Conservation (phyloP, 2,113 vertebrate species). For the Bothrops jararaca region DNA sequence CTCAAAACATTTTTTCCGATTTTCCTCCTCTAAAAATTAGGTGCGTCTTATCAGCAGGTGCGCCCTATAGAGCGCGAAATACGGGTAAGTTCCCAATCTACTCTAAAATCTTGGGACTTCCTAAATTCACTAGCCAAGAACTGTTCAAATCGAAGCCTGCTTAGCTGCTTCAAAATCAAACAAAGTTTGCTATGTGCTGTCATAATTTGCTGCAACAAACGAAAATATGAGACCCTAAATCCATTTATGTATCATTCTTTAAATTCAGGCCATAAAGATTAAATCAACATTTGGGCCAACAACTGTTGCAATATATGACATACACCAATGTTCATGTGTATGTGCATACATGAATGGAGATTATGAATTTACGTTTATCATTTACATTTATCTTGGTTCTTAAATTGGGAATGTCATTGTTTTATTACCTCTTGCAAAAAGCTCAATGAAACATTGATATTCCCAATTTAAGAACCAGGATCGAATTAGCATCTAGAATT, state of each 20-base stretch:
- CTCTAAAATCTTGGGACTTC: neutral
- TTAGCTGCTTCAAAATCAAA: neutral
- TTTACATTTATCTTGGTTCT: neutral
- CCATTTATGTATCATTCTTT: neutral
- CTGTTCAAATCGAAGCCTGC: neutral
- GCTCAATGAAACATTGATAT: neutral
- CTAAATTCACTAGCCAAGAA: neutral
- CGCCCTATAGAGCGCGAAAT: too few species aligned
- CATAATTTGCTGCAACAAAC: neutral
- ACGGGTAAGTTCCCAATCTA: neutral
- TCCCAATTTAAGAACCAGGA: neutral
- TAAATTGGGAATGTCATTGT: neutral
- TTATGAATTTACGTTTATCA: neutral
- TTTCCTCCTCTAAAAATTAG: too few species aligned
- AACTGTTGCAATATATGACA: neutral
- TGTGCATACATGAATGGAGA: neutral
- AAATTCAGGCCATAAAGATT: neutral
- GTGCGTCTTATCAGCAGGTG: too few species aligned
- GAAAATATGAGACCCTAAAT: neutral
- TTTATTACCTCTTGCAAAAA: neutral
- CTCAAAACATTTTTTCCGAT: too few species aligned
- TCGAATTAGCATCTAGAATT: neutral
- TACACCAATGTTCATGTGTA: neutral
- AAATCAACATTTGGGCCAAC: neutral
- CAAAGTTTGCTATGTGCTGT: neutral